Evolutionary conservation across 2,113 vertebrate genomes (phyloP).

Genomic region (Tyrannus savana): DNA sequence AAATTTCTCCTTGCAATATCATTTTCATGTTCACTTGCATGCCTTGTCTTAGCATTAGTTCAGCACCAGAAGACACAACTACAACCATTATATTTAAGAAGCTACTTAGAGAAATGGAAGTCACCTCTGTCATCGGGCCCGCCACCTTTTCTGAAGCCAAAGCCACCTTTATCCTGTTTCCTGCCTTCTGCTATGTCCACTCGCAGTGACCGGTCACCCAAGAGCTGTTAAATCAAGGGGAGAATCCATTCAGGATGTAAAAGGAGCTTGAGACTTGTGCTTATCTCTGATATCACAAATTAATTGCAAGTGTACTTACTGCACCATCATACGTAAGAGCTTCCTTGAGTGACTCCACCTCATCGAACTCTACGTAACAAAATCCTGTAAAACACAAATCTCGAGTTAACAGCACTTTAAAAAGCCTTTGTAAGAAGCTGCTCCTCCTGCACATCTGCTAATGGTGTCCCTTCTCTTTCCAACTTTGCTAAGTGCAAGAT

Average conservation of each 20-base stretch:
- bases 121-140: conserved; percentile 93
- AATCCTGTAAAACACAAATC: conserved; percentile 83
- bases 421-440: neutral
- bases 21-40: neutral
- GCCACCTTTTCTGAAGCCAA: conserved; percentile 91
- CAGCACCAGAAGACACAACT: neutral
- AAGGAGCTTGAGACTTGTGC: neutral
- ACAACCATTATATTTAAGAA: neutral
- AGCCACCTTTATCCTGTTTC: conserved; percentile 92
- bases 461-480: neutral
- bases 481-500: neutral
- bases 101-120: neutral
- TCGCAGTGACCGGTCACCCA: conserved; percentile 88
- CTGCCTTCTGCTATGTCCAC: conserved; percentile 98
- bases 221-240: conserved; percentile 78
- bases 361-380: conserved; percentile 99
- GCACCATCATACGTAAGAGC: conserved; percentile 95
- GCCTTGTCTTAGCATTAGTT: neutral
- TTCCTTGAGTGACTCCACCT: conserved; percentile 97
- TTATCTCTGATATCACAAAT: neutral
- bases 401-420: neutral
- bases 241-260: neutral
- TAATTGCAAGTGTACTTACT: conserved; percentile 80
- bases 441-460: neutral
- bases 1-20: neutral